Evolutionary conservation across 2,113 vertebrate genomes (phyloP), one percentile per base, ranked within the genome.

Genomic region (Istiophorus platypterus): DNA sequence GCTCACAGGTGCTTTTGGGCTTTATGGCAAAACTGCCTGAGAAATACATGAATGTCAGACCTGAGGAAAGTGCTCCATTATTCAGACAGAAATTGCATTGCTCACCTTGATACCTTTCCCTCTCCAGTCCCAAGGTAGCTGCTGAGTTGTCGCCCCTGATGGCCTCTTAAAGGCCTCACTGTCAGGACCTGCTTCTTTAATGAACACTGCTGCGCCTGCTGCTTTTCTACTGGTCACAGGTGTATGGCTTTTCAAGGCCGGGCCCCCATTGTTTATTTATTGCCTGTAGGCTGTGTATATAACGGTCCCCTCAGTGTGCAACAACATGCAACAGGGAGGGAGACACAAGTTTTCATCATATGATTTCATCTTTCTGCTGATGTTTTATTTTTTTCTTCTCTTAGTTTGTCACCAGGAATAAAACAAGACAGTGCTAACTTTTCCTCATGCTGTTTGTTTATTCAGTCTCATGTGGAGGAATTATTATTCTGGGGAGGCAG

Each of bases 11-110:
- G 91, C 85, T 90, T 70, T 79, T 82, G 81, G 85, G 57, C 75
- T 70, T 82, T 89, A 57, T 74, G 85, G 85, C 56, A 85, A 90
- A 91, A 85, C 81, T 88, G 81, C 78, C 84, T 78, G 84, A 84
- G 86, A 90, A 87, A 90, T 90, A 91, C 90, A 91, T 85, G 88
- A 89, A 90, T 91, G 91, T 92, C 91, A 92, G 87, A 86, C 90
- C 85, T 71, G 71, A 77, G 85, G 91, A 89, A 91, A 89, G 82
- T 84, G 88, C 88, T 92, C 91, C 91, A 94, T 94, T 95, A 94
- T 93, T 95, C 93, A 93, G 87, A 84, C 89, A 81, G 91, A 91
- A 93, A 95, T 94, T 94, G 90, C 92, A 90, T 95, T 71, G 89
- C 90, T 93, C 92, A 94, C 89, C 93, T 94, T 93, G 90, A 92